These are phyloP conservation scores for Nebria salina DNA, from an alignment of 2,888 invertebrate genomes.

Conservation along the genomic window DNA sequence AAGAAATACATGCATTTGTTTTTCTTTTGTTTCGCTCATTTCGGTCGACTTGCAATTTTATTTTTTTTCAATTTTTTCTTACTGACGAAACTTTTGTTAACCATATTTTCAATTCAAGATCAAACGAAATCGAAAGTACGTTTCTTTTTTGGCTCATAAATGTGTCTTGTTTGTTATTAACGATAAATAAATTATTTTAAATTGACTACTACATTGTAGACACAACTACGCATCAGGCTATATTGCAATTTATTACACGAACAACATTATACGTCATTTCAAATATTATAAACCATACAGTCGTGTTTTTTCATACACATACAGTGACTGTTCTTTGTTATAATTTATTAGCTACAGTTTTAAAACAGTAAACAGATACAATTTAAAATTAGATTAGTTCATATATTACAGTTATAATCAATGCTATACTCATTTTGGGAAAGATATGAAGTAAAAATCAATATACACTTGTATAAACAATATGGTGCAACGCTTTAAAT, in stretches of 20 bases:
- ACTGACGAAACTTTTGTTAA: neutral
- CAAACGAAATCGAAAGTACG: neutral
- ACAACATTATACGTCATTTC: neutral
- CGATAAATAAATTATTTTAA: conserved; percentile 37
- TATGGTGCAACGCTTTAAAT: neutral
- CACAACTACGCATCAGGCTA: conserved; percentile 32
- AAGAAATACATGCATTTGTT: conserved; percentile 25
- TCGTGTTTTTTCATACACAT: no score
- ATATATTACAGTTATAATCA: no score
- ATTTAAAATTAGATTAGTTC: no score
- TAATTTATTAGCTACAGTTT: no score
- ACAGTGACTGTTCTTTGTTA: no score
- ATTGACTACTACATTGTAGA: conserved; percentile 35
- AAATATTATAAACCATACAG: neutral
- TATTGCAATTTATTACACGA: neutral
- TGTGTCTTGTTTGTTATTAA: conserved; percentile 7
- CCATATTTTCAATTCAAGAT: neutral
- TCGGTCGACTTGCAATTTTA: neutral
- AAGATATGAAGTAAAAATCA: neutral
- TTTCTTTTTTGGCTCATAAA: neutral
- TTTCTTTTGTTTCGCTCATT: conserved; percentile 1
- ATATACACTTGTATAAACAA: neutral
- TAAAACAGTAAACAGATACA: no score
- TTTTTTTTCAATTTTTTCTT: neutral
- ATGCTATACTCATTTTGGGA: no score